These are phyloP conservation scores for Poeciliopsis gracilis DNA, from an alignment of 2,797 vertebrate species.

Conservation along the genomic window DNA sequence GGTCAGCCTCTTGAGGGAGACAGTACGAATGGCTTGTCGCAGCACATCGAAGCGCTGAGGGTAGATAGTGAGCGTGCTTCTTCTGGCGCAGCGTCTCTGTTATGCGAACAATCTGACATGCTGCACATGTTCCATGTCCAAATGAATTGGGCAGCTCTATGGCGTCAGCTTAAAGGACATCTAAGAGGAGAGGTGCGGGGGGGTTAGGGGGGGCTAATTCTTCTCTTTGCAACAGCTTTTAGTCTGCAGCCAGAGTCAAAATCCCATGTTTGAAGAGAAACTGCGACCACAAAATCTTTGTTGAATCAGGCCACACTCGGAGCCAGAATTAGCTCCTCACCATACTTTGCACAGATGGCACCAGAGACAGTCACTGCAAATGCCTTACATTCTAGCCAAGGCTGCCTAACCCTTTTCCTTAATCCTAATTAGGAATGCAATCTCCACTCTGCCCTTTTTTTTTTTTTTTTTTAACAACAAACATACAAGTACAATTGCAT, in stretches of 20 bases:
- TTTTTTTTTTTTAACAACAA: slow-evolving; percentile 61
- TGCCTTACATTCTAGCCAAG: slow-evolving; percentile 81
- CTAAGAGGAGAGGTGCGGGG: slow-evolving; percentile 26
- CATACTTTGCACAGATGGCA: slow-evolving; percentile 82
- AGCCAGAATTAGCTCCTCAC: slow-evolving; percentile 83
- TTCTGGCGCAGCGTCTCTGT: slow-evolving; percentile 68
- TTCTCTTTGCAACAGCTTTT: slow-evolving; percentile 46
- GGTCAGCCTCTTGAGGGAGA: slow-evolving; percentile 59
- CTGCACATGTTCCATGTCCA: slow-evolving; percentile 70
- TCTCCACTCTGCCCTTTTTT: slow-evolving; percentile 55
- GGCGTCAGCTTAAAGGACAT: slow-evolving; percentile 63
- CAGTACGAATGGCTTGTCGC: slow-evolving; percentile 64
- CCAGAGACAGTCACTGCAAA: slow-evolving; percentile 74
- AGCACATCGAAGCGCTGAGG: slow-evolving; percentile 64
- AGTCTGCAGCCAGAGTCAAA: slow-evolving; percentile 38
- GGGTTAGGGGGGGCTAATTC: slow-evolving; percentile 42
- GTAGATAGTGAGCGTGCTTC: slow-evolving; percentile 62
- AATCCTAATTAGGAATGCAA: slow-evolving; percentile 87
- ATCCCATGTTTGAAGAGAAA: slow-evolving; percentile 56
- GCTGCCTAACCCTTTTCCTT: slow-evolving; percentile 80
- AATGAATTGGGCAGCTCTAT: slow-evolving; percentile 62
- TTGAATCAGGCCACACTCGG: slow-evolving; percentile 70
- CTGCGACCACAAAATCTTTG: slow-evolving; percentile 71
- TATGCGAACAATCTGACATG: slow-evolving; percentile 74
- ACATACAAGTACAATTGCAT: slow-evolving; percentile 23